Evolutionary conservation across 30 jellyfish, hydroid and myxozoan species (phyloP).

Genomic region (Cassiopea xamachana): DNA sequence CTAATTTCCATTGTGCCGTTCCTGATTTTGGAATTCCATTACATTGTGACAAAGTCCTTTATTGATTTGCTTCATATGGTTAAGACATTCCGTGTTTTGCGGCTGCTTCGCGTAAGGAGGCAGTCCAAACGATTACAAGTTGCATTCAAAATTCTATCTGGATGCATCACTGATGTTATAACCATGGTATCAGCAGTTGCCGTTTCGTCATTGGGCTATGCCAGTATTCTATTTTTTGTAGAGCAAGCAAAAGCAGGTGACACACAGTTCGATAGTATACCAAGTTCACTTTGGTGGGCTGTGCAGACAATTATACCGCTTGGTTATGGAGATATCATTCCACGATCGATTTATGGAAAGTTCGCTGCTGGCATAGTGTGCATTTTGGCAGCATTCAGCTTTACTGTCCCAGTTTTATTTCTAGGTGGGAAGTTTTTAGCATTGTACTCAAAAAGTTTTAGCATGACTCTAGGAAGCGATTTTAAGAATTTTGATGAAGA

Average conservation of each 20-base stretch:
- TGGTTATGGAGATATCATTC: constrained; percentile 89
- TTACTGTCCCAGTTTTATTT: constrained; percentile 82
- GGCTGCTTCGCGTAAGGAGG: constrained; percentile 75
- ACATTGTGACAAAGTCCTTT: constrained; percentile 13
- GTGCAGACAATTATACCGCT: constrained; percentile 78
- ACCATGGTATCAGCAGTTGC: constrained; percentile 68
- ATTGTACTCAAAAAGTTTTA: constrained; percentile 62
- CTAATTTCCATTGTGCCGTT: constrained; percentile 62
- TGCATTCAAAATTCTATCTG: constrained; percentile 64
- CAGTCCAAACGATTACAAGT: constrained; percentile 64
- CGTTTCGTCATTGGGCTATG: constrained; percentile 55
- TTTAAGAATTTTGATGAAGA: constrained; percentile 14
- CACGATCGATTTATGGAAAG: constrained; percentile 75
- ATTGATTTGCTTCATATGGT: constrained; percentile 38
- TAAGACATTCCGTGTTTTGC: constrained; percentile 65
- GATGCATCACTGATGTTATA: constrained; percentile 66
- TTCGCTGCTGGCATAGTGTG: constrained; percentile 64
- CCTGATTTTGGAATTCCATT: constrained; percentile 18
- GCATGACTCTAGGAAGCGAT: constrained; percentile 54
- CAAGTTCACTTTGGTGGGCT: constrained; percentile 88
- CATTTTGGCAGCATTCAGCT: constrained; percentile 80
- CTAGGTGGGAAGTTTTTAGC: constrained; percentile 70
- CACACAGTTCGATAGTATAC: constrained; percentile 71
- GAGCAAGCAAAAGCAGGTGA: constrained; percentile 61
- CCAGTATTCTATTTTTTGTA: constrained; percentile 59